Base-by-base conservation (phyloP, 2,113 vertebrate genomes). In the Labrus mixtus region DNA sequence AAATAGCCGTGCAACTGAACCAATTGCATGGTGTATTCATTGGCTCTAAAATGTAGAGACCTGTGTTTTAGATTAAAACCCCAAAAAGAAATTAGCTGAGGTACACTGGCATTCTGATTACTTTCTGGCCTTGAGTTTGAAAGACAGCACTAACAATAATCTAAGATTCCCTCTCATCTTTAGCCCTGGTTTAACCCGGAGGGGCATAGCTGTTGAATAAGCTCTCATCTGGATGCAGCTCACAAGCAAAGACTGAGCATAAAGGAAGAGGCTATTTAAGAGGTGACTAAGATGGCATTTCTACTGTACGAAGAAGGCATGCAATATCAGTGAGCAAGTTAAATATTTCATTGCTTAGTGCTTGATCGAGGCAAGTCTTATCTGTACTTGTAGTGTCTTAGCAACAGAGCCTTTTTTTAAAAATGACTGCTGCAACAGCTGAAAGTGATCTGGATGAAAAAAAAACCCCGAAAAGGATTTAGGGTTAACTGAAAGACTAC, bases 371-470 rank as follows among this genome's bases (percentile, higher is more conserved):
- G 6, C 46, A 17, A 19, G 46, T 48, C 46, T 48, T 17, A 19
- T 48, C 59, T 48, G 37, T n/a, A 6, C 10, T 51, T 20, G 6
- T 6, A 15, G 59, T 46, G 53, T 82, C 53, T 45, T 54, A 67
- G 57, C 68, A 68, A 73, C 60, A 0, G 25, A 66, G 37, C n/a
- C 10, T 8, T 6, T 33, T 33, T 6, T 6, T 0, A 10, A 8
- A 73, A 60, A 70, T 29, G 6, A 70, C 23, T 45, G 55, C 23
- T 22, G 54, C 60, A 55, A 39, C 20, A 62, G n/a, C 37, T 23
- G 10, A 59, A 72, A 76, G 13, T 59, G 36, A 55, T 55, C 25
- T 46, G 15, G 78, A 90, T 60, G 50, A 60, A 74, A 79, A 75
- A 69, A 57, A 61, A 46, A 65, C 33, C 3, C 33, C 3, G 53